Conservation (phyloP, 2,797 vertebrate species). For the Philypnodon macrostomus region DNA sequence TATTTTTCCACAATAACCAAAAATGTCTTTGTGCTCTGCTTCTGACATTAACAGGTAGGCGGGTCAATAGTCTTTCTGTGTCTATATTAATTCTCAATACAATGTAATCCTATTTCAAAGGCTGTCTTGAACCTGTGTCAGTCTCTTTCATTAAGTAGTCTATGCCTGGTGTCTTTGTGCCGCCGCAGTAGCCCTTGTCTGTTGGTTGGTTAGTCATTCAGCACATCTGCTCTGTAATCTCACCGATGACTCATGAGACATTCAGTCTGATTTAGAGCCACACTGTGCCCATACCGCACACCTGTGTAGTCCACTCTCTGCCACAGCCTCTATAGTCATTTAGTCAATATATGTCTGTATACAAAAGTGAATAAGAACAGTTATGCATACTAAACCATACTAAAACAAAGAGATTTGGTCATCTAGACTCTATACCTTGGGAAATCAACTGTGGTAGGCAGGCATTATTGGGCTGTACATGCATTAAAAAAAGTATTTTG, state of each 20-base stretch:
- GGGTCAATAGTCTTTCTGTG: too few relatives aligned
- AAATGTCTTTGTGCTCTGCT: not conserved
- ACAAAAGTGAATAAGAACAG: too few relatives aligned
- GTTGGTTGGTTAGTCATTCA: slow-evolving; percentile 27
- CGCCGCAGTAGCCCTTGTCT: not conserved
- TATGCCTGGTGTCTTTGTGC: slow-evolving; percentile 13
- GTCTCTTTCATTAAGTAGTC: slow-evolving; percentile 9
- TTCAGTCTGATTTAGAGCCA: slow-evolving; percentile 31
- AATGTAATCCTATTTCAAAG: not conserved
- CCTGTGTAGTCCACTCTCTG: slow-evolving; percentile 25
- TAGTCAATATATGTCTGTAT: too few relatives aligned
- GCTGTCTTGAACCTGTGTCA: slow-evolving; percentile 8
- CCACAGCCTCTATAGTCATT: too few relatives aligned
- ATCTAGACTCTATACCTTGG: too few relatives aligned
- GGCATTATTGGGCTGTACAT: too few relatives aligned
- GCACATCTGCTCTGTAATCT: slow-evolving; percentile 37
- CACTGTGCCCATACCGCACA: slow-evolving; percentile 23
- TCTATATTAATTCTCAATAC: not conserved
- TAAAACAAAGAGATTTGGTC: too few relatives aligned
- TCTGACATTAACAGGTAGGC: too few relatives aligned
- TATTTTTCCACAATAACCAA: slow-evolving; percentile 11
- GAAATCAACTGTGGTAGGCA: too few relatives aligned
- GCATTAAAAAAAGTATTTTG: too few relatives aligned
- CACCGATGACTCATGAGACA: slow-evolving; percentile 48
- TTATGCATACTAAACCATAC: too few relatives aligned